Conservation (phyloP, 2,113 vertebrate genomes). For the Sylvietta virens region DNA sequence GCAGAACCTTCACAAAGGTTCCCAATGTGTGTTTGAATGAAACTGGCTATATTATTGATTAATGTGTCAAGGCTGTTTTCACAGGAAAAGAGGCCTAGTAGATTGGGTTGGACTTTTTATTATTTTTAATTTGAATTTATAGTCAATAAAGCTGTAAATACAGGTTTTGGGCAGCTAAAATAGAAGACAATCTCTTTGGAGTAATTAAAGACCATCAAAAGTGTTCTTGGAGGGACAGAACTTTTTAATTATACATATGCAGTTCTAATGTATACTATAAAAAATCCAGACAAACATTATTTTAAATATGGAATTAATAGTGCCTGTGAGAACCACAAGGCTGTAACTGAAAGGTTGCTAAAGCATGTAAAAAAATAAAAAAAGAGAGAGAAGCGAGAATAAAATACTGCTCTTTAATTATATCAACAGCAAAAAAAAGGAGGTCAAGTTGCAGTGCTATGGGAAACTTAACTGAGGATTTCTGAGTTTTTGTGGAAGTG, state of each 20-base stretch:
- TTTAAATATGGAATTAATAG: not conserved
- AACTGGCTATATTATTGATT: not conserved
- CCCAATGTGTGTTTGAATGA: not conserved
- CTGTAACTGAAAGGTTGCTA: not conserved
- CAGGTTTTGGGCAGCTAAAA: not conserved
- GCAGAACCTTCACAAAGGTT: not conserved
- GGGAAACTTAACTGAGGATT: not conserved
- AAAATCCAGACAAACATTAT: not conserved
- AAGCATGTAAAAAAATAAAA: not conserved
- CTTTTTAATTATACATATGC: not conserved
- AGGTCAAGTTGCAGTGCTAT: not conserved
- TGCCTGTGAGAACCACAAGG: not conserved
- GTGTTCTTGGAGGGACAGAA: not conserved
- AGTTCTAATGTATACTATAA: not conserved
- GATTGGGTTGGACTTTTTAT: not conserved
- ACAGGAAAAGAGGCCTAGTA: not conserved
- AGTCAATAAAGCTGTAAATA: not conserved
- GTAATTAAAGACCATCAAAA: not conserved
- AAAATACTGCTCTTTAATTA: not conserved
- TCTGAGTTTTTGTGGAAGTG: not conserved
- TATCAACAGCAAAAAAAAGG: not conserved
- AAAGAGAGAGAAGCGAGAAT: not conserved
- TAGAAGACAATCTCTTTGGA: not conserved
- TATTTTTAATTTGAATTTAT: not conserved
- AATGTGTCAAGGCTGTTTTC: not conserved